Percentiles rank a stretch among this genome's conserved stretches.
These are phyloP conservation scores for Euphydryas editha DNA, from an alignment of 2,888 invertebrate genomes.

Conservation along the genomic window DNA sequence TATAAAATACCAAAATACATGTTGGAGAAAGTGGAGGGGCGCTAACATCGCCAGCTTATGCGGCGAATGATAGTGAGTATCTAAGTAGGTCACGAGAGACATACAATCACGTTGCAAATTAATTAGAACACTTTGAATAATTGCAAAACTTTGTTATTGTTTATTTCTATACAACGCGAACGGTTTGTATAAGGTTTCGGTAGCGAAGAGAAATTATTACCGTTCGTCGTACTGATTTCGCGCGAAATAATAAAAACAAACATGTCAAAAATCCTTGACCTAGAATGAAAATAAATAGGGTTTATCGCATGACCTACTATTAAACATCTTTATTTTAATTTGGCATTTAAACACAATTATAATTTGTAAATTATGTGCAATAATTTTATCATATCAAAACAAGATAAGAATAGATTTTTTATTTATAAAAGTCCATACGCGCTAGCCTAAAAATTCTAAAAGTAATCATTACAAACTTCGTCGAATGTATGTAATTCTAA, in stretches of 20 bases:
- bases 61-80: conserved; percentile 67
- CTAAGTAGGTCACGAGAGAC: conserved; percentile 72
- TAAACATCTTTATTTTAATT: conserved; percentile 39
- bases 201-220: neutral
- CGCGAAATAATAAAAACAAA: conserved; percentile 40
- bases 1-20: conserved; percentile 44
- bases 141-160: neutral
- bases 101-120: conserved; percentile 43
- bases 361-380: neutral
- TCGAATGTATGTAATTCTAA: too few species aligned
- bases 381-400: conserved; percentile 9
- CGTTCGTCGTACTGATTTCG: conserved; percentile 18
- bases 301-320: conserved; percentile 49
- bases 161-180: neutral
- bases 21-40: conserved; percentile 67
- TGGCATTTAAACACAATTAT: conserved; percentile 14
- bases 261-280: conserved; percentile 53
- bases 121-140: conserved; percentile 13
- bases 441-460: conserved; percentile 17
- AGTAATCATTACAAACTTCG: too few species aligned
- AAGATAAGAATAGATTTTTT: neutral
- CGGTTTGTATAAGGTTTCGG: conserved; percentile 8
- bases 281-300: conserved; percentile 52
- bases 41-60: conserved; percentile 56
- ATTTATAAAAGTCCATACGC: neutral